Evolutionary conservation across 2,888 invertebrate genomes (phyloP).

Genomic region (Acleris sparsana): DNA sequence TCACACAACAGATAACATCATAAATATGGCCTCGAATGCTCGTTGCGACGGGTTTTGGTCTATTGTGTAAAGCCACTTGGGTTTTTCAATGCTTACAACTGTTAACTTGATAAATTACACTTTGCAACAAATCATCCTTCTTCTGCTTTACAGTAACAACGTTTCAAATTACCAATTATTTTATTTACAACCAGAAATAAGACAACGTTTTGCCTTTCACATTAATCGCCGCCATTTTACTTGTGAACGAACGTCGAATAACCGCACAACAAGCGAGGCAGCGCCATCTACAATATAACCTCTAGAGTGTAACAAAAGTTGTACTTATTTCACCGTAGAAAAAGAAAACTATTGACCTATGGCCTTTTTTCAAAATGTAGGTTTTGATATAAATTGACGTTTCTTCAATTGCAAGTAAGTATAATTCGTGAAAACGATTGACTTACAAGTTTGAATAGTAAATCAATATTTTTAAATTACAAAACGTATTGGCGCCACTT

Average conservation of each 20-base stretch:
- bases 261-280: slow-evolving; percentile 84
- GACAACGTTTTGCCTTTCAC: slow-evolving; percentile 86
- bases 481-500: slow-evolving; percentile 40
- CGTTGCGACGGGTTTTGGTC: slow-evolving; percentile 82
- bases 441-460: slow-evolving; percentile 31
- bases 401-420: background rate
- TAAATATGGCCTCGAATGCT: slow-evolving; percentile 86
- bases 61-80: slow-evolving; percentile 76
- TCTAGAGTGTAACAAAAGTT: slow-evolving; percentile 49
- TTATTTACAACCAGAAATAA: slow-evolving; percentile 80
- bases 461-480: slow-evolving; percentile 40
- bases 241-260: slow-evolving; percentile 78
- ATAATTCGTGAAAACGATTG: slow-evolving; percentile 6
- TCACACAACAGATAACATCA: slow-evolving; percentile 84
- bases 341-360: background rate
- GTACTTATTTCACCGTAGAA: slow-evolving; percentile 28
- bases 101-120: slow-evolving; percentile 66
- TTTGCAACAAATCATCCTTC: slow-evolving; percentile 53
- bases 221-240: slow-evolving; percentile 87
- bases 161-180: slow-evolving; percentile 67
- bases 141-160: slow-evolving; percentile 53
- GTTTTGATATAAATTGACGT: background rate
- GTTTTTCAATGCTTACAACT: slow-evolving; percentile 56
- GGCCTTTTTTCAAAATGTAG: slow-evolving; percentile 41
- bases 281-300: slow-evolving; percentile 84